Conservation (phyloP, 2,113 vertebrate genomes). For the Rhynchomys soricoides region DNA sequence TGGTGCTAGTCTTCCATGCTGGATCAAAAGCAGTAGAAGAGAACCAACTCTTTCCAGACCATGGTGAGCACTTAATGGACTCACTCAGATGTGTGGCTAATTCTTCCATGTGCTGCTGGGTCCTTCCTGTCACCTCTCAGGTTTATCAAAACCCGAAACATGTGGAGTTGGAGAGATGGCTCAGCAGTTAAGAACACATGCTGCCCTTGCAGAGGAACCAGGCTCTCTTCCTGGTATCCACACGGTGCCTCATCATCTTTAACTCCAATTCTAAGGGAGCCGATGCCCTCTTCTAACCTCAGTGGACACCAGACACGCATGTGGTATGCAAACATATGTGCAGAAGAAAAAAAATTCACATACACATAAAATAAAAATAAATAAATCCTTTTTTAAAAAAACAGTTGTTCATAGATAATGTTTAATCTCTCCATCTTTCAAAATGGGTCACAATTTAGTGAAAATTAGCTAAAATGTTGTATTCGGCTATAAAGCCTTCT, state of each 20-base stretch:
- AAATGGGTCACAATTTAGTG: background rate
- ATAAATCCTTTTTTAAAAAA: background rate
- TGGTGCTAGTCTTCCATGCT: background rate
- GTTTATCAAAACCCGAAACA: background rate
- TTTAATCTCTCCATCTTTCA: background rate
- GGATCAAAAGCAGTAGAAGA: slow-evolving; percentile 5
- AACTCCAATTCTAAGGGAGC: background rate
- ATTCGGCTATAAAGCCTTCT: background rate
- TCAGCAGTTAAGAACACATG: background rate
- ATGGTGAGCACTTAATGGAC: background rate
- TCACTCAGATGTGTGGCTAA: background rate
- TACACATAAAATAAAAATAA: background rate
- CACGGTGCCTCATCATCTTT: background rate
- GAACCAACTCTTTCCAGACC: background rate
- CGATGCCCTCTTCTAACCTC: background rate
- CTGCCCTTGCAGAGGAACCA: background rate
- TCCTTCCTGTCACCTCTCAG: background rate
- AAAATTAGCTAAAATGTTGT: background rate
- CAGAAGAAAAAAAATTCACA: background rate
- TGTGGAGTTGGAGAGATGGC: background rate
- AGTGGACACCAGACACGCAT: background rate
- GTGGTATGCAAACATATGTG: background rate
- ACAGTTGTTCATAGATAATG: background rate
- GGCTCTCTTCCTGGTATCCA: background rate
- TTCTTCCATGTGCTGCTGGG: background rate